Conservation (phyloP, 2,888 invertebrate species). For the Nowickia ferox region DNA sequence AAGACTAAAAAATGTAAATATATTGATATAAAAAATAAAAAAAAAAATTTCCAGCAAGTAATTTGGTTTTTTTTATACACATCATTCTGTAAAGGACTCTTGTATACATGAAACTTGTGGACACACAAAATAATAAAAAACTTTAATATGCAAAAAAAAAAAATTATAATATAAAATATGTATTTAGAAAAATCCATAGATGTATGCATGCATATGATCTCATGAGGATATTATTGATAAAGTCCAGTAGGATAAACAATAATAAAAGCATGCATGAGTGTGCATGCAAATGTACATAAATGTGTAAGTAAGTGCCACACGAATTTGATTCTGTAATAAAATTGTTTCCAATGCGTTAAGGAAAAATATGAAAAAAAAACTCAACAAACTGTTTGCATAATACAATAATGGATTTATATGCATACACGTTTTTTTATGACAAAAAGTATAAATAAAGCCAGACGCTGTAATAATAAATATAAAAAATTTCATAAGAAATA, state of each 20-base stretch:
- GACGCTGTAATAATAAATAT: background rate
- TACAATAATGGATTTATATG: conserved; percentile 31
- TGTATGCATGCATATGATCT: conserved; percentile 50
- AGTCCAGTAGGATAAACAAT: conserved; percentile 64
- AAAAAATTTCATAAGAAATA: background rate
- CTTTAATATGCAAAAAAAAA: conserved; percentile 49
- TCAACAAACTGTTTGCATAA: conserved; percentile 57
- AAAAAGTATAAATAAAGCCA: background rate
- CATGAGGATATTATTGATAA: conserved; percentile 67
- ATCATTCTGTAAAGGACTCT: conserved; percentile 23
- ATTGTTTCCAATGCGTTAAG: conserved; percentile 32
- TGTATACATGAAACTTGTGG: conserved; percentile 46
- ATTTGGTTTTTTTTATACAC: background rate
- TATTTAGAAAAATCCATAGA: conserved; percentile 2
- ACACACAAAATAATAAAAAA: conserved; percentile 34
- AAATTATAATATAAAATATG: conserved; percentile 26
- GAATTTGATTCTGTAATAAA: conserved; percentile 38
- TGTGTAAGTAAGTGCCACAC: background rate
- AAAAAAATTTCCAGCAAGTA: background rate
- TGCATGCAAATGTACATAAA: background rate
- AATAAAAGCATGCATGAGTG: conserved; percentile 13
- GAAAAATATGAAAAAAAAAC: conserved; percentile 1
- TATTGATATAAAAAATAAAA: conserved; percentile 54
- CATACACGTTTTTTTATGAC: background rate
- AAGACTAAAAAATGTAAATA: conserved; percentile 1